Percentiles rank a stretch among this genome's conserved stretches.
Conservation (phyloP, 2,113 vertebrate species). For the Gila orcuttii region DNA sequence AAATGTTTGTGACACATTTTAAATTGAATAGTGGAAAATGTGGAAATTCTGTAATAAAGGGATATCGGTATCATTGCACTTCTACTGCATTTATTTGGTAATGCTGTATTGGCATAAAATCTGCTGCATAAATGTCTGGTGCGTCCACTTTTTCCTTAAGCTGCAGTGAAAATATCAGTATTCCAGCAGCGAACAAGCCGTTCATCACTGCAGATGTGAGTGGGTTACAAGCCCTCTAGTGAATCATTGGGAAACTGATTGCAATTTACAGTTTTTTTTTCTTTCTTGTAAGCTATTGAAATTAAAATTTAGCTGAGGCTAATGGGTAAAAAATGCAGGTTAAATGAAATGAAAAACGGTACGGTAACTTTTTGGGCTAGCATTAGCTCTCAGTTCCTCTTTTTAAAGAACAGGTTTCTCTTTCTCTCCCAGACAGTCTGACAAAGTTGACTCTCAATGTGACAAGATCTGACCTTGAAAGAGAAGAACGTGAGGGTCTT, state of each 20-base stretch:
- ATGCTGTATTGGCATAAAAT: background rate
- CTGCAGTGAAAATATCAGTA: constrained; percentile 53
- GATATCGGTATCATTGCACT: background rate
- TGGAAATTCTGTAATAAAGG: background rate
- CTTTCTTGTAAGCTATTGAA: background rate
- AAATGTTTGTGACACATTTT: background rate
- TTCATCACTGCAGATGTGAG: constrained; percentile 37
- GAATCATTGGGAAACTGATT: background rate
- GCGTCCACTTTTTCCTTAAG: background rate
- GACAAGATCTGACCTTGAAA: background rate
- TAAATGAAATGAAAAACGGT: background rate
- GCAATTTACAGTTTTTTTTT: constrained; percentile 18
- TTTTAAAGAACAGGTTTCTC: background rate
- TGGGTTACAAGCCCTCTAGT: constrained; percentile 12
- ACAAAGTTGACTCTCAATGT: background rate
- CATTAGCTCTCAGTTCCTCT: background rate
- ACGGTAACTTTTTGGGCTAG: background rate
- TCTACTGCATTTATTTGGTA: background rate
- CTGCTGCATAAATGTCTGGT: background rate
- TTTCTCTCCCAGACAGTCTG: constrained; percentile 4
- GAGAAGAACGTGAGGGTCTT: background rate
- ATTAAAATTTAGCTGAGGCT: background rate
- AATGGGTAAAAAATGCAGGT: background rate
- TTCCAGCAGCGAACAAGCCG: constrained; percentile 42
- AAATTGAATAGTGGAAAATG: background rate